A percentile compares a stretch with the other conserved stretches of the same genome.
Evolutionary conservation across 2,888 invertebrate genomes (phyloP).

Genomic region (Stegana nigrithorax): DNA sequence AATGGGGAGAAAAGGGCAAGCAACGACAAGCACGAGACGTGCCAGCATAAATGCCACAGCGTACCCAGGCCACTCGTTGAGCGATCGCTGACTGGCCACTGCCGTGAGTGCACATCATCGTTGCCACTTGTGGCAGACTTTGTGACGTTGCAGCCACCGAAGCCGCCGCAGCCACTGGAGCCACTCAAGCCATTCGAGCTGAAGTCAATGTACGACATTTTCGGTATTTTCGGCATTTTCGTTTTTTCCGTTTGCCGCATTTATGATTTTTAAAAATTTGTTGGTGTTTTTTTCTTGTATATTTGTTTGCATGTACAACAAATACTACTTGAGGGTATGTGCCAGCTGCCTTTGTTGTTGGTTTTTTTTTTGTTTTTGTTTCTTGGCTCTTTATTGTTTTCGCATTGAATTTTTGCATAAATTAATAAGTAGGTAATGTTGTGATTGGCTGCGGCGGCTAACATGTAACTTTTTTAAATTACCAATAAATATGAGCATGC

Average conservation of each 20-base stretch:
- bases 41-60: constrained; percentile 15
- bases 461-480: no score
- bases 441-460: no score
- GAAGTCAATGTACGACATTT: constrained; percentile 18
- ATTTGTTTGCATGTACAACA: not conserved
- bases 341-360: not conserved
- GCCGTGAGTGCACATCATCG: no score
- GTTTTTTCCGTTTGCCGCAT: constrained; percentile 1
- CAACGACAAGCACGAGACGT: not conserved
- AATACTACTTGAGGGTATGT: not conserved
- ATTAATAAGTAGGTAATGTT: no score
- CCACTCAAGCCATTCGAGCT: not conserved
- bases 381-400: not conserved
- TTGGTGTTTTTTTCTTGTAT: not conserved
- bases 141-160: no score
- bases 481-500: no score
- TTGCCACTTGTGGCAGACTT: constrained; percentile 4
- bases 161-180: no score
- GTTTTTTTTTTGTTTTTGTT: not conserved
- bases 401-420: no score
- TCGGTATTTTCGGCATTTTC: constrained; percentile 14
- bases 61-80: constrained; percentile 8
- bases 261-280: constrained; percentile 7
- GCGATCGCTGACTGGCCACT: not conserved
- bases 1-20: not conserved